phyloP scores from a whole-genome alignment of 2,113 vertebrate genomes.

The Cercocebus atys region DNA sequence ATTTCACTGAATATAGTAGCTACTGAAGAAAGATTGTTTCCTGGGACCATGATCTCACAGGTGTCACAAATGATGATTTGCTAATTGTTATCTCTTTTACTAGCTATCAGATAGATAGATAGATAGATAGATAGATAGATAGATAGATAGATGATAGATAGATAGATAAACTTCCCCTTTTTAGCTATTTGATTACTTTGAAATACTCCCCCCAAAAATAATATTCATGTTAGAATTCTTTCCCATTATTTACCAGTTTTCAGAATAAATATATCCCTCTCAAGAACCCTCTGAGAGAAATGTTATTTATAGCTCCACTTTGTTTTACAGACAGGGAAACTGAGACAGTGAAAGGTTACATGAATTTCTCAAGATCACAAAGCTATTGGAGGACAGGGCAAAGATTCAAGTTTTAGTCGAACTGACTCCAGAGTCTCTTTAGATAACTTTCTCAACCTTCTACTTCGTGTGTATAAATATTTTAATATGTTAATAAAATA shows the following conservation, averaged over 20 bases:
- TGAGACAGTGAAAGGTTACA: not conserved
- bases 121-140: no score
- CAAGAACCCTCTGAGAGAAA: not conserved
- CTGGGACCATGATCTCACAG: not conserved
- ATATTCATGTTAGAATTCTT: not conserved
- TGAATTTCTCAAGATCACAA: not conserved
- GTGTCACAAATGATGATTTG: not conserved
- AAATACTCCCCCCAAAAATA: not conserved
- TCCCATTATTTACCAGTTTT: not conserved
- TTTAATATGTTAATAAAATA: not conserved
- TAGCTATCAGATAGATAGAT: not conserved
- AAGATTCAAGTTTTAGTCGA: not conserved
- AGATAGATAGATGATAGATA: no score
- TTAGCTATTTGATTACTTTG: not conserved
- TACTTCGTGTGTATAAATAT: not conserved
- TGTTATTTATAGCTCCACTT: not conserved
- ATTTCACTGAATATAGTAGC: not conserved
- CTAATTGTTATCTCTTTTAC: not conserved
- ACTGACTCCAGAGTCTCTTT: not conserved
- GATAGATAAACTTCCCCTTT: not conserved
- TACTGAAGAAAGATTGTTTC: not conserved
- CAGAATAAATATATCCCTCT: not conserved
- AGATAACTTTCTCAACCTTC: not conserved
- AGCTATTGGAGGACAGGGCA: not conserved
- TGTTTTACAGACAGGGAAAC: not conserved